Base-by-base conservation (phyloP, 2,888 invertebrate genomes). In the Torymus texanus region DNA sequence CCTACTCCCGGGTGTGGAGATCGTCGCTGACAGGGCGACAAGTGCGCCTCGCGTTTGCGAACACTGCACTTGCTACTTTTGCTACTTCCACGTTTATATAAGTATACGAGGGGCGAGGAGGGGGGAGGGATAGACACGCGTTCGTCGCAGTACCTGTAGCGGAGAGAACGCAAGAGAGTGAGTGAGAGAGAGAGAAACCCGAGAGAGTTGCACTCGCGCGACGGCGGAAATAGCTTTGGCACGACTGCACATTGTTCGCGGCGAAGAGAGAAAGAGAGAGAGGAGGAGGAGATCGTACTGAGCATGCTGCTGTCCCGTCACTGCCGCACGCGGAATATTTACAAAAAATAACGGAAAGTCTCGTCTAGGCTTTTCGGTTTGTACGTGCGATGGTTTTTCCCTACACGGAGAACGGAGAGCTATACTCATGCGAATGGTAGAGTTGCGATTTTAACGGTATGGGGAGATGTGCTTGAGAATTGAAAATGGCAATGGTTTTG, bases 191-290 rank as follows among this genome's bases (percentile, higher is more conserved):
- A n/a, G 70, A 56, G 63, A 63, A 55, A 65, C 65, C 65, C 63
- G 56, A 59, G 67, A 53, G 41, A 41, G 41, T 41, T 41, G 41
- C 41, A 41, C 41, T 41, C 55, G 58, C 74, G 55, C 74, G 74
- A 29, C 76, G 79, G 79, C 78, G 79, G 83, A 84, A 84, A 84
- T 83, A 84, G 82, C 84, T 83, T 80, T 79, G 75, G 82, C 78
- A 74, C 78, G 79, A 77, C 68, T 75, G 81, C 79, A 75, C 79
- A 78, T 84, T 82, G 81, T 77, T 80, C 76, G 75, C 21, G 67
- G 24, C 59, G 58, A 8, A 41, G 41, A 8, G 8, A 41, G 8
- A 41, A 8, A 41, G 41, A 8, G 41, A 41, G 11, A 18, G 10
- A 2, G 21, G 21, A 21, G 21, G 21, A 21, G 21, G 21, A 21